phyloP scores from a whole-genome alignment of 2,888 invertebrate species.

The Dugesia japonica region DNA sequence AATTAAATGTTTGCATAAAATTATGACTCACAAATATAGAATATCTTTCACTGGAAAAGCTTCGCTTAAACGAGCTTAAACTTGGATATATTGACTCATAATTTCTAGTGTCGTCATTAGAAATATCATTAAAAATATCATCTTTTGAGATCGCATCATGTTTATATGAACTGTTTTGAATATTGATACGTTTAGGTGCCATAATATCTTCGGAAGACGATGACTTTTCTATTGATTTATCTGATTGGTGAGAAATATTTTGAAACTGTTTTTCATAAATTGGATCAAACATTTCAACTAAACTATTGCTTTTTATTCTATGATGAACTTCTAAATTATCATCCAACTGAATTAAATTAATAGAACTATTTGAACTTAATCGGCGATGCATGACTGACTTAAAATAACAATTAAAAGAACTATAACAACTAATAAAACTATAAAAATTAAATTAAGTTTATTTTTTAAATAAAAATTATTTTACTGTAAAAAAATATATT shows the following conservation, averaged over 20 bases:
- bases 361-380: constrained; percentile 6
- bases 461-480: no score
- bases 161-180: no score
- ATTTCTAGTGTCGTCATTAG: neutral
- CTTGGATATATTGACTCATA: neutral
- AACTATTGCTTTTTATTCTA: neutral
- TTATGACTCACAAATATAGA: neutral
- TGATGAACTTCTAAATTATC: neutral
- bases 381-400: neutral
- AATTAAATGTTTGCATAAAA: no score
- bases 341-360: constrained; percentile 4
- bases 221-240: neutral
- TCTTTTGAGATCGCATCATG: neutral
- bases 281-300: constrained; percentile 12
- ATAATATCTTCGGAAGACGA: neutral
- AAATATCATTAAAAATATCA: neutral
- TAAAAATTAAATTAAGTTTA: no score
- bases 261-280: neutral
- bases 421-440: no score
- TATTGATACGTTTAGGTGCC: neutral
- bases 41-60: neutral
- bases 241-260: neutral
- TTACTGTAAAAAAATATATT: no score
- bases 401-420: no score
- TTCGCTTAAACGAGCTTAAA: neutral